These are phyloP conservation scores for Bombus superbus DNA, from an alignment of 1,140 invertebrate species.

Conservation along the genomic window DNA sequence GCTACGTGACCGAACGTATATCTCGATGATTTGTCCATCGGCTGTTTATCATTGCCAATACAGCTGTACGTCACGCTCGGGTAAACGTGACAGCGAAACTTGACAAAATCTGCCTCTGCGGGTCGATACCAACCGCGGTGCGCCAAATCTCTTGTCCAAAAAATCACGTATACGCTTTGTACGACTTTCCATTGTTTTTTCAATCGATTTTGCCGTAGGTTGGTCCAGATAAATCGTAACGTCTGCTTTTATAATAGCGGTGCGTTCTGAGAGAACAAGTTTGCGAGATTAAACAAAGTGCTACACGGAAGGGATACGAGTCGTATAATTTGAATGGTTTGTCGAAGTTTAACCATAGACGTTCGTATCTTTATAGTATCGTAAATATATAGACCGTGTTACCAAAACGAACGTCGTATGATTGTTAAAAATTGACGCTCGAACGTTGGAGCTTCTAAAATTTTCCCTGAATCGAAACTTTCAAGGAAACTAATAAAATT, in stretches of 20 bases:
- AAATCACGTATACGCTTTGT: no score
- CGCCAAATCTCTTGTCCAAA: background rate
- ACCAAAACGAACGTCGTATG: background rate
- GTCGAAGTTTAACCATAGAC: no score
- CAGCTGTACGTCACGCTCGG: slow-evolving; percentile 36
- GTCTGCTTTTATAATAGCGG: background rate
- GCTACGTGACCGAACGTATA: slow-evolving; percentile 58
- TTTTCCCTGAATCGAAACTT: no score
- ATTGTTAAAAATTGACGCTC: no score
- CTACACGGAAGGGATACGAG: no score
- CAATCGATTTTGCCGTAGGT: background rate
- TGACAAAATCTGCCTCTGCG: slow-evolving; percentile 27
- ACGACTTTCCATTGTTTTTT: background rate
- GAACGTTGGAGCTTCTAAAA: no score
- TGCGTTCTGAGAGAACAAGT: background rate
- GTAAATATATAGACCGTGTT: background rate
- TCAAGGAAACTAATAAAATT: no score
- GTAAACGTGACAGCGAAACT: slow-evolving; percentile 56
- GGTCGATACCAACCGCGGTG: slow-evolving; percentile 1
- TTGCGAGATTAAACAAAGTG: background rate
- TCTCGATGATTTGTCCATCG: slow-evolving; percentile 69
- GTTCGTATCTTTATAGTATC: no score
- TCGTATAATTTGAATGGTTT: background rate
- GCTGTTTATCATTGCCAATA: slow-evolving; percentile 64
- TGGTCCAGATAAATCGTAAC: background rate